Base-by-base conservation (phyloP, 1,140 invertebrate genomes). In the Lasioglossum baleicum region DNA sequence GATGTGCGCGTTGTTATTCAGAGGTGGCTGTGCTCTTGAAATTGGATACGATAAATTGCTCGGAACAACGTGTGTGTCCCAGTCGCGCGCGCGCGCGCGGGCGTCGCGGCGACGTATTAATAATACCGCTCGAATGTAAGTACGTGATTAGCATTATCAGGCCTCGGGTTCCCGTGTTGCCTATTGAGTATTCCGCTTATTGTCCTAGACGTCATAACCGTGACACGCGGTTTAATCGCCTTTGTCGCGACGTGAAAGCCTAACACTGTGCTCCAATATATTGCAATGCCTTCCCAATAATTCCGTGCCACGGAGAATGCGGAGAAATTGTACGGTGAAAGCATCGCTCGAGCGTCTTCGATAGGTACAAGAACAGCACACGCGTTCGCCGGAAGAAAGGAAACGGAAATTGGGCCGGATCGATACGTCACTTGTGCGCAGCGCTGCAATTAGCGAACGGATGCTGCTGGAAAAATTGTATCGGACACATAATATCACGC, bases 231-330 rank as follows among this genome's bases (percentile, higher is more conserved):
- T 84, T 84, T 83, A 85, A 84, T 81, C 83, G 79, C 58, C 83
- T 81, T 85, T 85, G 73, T 85, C 82, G 64, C 40, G 8, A 44
- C 63, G 17, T 85, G 71, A 72, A 75, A 70, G 83, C 64, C 77
- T 75, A 86, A 86, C 81, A 53, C 48, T 60, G 71, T 61, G 48
- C 63, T 44, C 48, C 67, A 51, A 56, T 82, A 72, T 85, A 80
- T 75, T 82, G 79, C 80, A 80, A 67, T 82, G 64, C 83, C 69
- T 79, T 85, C 73, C 84, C 83, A 79, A 86, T 86, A 86, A 86
- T 86, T 82, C 77, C 67, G 15, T 65, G 67, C 48, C 17, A 17
- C 42, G 40, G 80, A 81, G 78, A 86, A 86, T 82, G 20, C 61
- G 7, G 80, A 69, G 84, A 58, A 82, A 75, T 53, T 68, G 74